Percentiles rank a stretch among this genome's conserved stretches.
Conservation (phyloP, 2,888 invertebrate genomes). For the Temnothorax ravouxi region DNA sequence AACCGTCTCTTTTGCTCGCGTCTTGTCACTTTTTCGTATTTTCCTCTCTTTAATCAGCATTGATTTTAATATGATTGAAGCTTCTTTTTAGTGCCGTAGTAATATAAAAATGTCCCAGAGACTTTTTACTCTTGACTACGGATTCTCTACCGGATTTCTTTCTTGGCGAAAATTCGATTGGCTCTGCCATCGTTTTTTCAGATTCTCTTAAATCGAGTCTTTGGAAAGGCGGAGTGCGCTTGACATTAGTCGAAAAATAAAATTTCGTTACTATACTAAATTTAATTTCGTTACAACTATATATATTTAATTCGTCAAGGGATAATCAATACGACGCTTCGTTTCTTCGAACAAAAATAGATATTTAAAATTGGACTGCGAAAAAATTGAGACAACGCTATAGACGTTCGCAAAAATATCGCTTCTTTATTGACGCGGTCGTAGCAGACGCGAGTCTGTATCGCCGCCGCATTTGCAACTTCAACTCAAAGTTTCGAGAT, state of each 20-base stretch:
- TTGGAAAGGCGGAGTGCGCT: background rate
- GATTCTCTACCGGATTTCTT: constrained; percentile 5
- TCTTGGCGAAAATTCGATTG: constrained; percentile 24
- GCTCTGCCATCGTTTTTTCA: background rate
- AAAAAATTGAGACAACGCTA: background rate
- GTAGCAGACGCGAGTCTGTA: background rate
- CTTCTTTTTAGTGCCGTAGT: background rate
- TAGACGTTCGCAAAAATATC: background rate
- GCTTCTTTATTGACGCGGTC: background rate
- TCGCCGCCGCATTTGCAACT: background rate
- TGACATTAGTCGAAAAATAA: background rate
- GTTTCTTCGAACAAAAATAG: background rate
- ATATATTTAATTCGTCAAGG: background rate
- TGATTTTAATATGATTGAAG: constrained; percentile 46
- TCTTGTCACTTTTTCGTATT: constrained; percentile 1
- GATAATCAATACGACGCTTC: background rate
- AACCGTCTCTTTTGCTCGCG: background rate
- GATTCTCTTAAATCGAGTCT: constrained; percentile 24
- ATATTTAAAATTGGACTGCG: background rate
- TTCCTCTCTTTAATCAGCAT: constrained; percentile 35
- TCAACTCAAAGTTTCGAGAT: constrained; percentile 26
- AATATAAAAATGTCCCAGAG: background rate
- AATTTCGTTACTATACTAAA: background rate
- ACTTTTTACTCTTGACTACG: background rate
- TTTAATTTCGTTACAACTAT: background rate